These are phyloP conservation scores for Nannobrachium achirus DNA, from an alignment of 2,113 vertebrate species.

Conservation along the genomic window DNA sequence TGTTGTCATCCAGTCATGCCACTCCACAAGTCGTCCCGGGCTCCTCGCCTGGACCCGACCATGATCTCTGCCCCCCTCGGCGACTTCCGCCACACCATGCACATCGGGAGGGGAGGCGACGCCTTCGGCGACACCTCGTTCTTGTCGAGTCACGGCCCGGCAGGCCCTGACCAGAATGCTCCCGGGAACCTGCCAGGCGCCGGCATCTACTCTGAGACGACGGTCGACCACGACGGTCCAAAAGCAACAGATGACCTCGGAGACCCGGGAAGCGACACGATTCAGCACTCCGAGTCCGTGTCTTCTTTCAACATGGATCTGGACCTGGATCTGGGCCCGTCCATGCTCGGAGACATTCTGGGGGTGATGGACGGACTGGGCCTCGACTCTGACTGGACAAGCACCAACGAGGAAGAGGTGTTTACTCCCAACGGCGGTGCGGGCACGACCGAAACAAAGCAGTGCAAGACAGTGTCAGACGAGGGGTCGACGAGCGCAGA, in stretches of 20 bases:
- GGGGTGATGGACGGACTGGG: slow-evolving; percentile 82
- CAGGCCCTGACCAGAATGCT: slow-evolving; percentile 46
- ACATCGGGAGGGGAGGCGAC: slow-evolving; percentile 88
- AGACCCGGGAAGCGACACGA: slow-evolving; percentile 43
- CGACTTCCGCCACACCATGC: slow-evolving; percentile 91
- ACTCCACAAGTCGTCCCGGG: slow-evolving; percentile 85
- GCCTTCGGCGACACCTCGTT: slow-evolving; percentile 91
- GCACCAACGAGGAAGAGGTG: slow-evolving; percentile 45
- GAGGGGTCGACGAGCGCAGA: slow-evolving; percentile 49
- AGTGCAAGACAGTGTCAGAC: slow-evolving; percentile 26
- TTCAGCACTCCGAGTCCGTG: slow-evolving; percentile 70
- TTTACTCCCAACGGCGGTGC: slow-evolving; percentile 41
- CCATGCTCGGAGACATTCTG: slow-evolving; percentile 82
- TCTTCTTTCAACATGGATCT: slow-evolving; percentile 81
- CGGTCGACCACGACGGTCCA: slow-evolving; percentile 35
- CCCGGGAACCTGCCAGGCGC: slow-evolving; percentile 20
- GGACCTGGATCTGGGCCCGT: slow-evolving; percentile 84
- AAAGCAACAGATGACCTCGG: slow-evolving; percentile 26
- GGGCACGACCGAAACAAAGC: slow-evolving; percentile 33
- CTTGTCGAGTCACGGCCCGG: slow-evolving; percentile 80
- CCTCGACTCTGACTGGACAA: slow-evolving; percentile 55
- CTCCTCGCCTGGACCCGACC: slow-evolving; percentile 82
- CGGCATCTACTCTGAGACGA: slow-evolving; percentile 36
- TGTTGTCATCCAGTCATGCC: slow-evolving; percentile 80
- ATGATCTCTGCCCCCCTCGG: slow-evolving; percentile 89